Conservation (phyloP, 1,140 invertebrate genomes). For the Metopolophium dirhodum region DNA sequence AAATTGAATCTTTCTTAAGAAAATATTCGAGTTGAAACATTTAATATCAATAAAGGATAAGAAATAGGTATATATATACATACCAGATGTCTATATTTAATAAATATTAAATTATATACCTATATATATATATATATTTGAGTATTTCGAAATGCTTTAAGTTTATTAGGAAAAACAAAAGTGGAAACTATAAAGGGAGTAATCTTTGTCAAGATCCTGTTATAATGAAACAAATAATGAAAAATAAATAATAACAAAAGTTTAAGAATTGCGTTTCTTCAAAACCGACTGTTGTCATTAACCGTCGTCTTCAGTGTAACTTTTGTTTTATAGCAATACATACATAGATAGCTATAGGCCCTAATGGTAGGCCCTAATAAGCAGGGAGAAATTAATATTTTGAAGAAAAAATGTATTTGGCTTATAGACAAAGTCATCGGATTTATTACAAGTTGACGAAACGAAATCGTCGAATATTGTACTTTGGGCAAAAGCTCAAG, state of each 20-base stretch:
- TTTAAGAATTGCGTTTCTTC: background rate
- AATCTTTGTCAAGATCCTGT: constrained; percentile 4
- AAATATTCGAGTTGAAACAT: background rate
- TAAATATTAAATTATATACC: no score
- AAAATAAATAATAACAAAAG: constrained; percentile 24
- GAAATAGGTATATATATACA: background rate
- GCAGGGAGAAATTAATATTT: background rate
- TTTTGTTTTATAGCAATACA: background rate
- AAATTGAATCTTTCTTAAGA: background rate
- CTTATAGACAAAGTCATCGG: no score
- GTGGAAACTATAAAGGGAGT: background rate
- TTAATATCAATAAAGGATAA: background rate
- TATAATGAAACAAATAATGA: constrained; percentile 40
- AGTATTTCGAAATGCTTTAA: constrained; percentile 3
- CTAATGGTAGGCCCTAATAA: background rate
- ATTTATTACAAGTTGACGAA: background rate
- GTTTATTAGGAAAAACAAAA: constrained; percentile 35
- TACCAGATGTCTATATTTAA: background rate
- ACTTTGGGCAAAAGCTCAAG: background rate
- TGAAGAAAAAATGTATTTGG: background rate
- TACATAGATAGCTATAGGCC: background rate
- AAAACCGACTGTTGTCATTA: background rate
- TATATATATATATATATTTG: background rate
- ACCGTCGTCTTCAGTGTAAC: background rate
- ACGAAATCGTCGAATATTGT: background rate